Base-by-base conservation (phyloP, 2,113 vertebrate genomes). In the Parus major region DNA sequence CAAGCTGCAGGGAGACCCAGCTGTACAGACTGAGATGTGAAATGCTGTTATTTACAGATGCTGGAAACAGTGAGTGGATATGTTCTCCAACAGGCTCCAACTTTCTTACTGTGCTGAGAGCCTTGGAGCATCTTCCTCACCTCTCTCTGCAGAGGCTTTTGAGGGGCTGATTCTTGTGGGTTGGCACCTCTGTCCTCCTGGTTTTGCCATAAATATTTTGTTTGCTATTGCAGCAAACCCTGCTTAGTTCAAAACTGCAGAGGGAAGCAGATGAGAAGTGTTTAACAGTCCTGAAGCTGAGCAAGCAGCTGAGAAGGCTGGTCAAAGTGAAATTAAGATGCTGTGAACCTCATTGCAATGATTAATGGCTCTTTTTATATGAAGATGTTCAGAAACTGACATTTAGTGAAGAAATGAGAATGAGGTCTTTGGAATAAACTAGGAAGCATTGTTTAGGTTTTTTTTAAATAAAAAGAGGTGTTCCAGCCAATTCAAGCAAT, bases 301-400 rank as follows among this genome's bases (percentile, higher is more conserved):
- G 82, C 64, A 78, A 85, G 61, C 76, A 86, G 76, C 29, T 42
- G 65, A 88, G 91, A 82, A 85, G 46, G 73, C 59, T 88, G 63
- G 33, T 77, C 69, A 86, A 88, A 86, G 71, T 3, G 5, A 88
- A 88, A 79, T 73, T 73, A 52, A 59, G 63, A 56, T 50, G 66
- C 68, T 72, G 27, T 64, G 59, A 91, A 77, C 41, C 19, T 66
- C 35, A 6, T 70, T 91, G 59, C 0, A 1, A 69, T 88, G 77
- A 88, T 88, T 93, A 95, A 91, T 86, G 80, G 69, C 55, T 92
- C 63, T 83, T 65, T 73, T 94, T 55, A 47, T 76, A 85, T 82
- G 49, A 86, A 83, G 83, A 65, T 78, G 47, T 83, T 88, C 57
- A 53, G 69, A 89, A 95, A 81, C 25, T 29, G 83, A 53, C 35